A percentile compares a stretch with the other conserved stretches of the same genome.
phyloP scores from a whole-genome alignment of 30 jellyfish, hydroid and myxozoan species.

The Cassiopea andromeda region DNA sequence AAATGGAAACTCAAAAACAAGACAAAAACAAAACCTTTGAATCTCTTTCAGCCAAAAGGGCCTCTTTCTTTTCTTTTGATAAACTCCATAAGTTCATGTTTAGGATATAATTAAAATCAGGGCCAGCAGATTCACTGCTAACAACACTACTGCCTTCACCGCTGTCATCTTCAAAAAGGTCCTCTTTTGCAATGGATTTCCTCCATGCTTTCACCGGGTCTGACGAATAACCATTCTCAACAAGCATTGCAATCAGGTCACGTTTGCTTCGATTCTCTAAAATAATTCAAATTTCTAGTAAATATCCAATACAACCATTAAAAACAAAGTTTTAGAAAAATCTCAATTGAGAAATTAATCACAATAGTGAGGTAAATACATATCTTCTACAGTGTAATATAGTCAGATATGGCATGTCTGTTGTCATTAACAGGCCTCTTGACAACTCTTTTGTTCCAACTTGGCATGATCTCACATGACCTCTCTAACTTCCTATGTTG shows the following conservation, averaged over 20 bases:
- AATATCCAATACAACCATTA: background rate
- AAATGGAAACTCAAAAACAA: background rate
- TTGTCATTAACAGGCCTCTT: no score
- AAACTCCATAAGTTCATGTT: conserved; percentile 85
- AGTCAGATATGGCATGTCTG: no score
- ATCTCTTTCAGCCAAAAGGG: conserved; percentile 80
- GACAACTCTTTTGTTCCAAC: no score
- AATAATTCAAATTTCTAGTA: background rate
- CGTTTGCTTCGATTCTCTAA: conserved; percentile 87
- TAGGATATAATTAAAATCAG: conserved; percentile 82
- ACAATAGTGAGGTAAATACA: no score
- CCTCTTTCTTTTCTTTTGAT: conserved; percentile 90
- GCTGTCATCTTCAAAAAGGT: conserved; percentile 63
- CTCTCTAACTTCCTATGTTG: no score
- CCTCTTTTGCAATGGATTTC: conserved; percentile 22
- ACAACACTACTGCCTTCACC: conserved; percentile 68
- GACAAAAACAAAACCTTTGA: conserved; percentile 53
- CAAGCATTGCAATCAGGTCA: conserved; percentile 78
- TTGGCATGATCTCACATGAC: no score
- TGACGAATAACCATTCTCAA: conserved; percentile 76
- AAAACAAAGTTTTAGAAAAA: background rate
- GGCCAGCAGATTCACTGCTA: conserved; percentile 76
- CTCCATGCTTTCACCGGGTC: conserved; percentile 99
- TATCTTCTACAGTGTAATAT: no score
- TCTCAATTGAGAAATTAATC: background rate